A percentile compares a stretch with the other conserved stretches of the same genome.
Conservation (phyloP, 2,113 vertebrate genomes). For the Romanogobio albipinnatus region DNA sequence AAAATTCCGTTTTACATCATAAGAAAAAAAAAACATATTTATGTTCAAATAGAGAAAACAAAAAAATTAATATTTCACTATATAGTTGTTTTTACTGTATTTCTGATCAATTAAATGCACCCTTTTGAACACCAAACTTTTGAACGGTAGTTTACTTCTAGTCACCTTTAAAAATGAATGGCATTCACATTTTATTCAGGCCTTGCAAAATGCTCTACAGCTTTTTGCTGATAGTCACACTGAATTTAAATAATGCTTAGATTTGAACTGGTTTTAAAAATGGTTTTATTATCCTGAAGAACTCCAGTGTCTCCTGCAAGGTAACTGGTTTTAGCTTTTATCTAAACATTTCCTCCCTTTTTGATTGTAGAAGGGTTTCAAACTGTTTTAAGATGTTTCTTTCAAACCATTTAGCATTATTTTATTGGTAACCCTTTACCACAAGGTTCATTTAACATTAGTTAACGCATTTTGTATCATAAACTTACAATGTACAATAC, state of each 20-base stretch:
- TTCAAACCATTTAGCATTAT: background rate
- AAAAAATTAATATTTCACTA: background rate
- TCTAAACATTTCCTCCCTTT: background rate
- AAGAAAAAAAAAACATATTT: too few relatives aligned
- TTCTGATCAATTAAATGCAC: background rate
- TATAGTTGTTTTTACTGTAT: background rate
- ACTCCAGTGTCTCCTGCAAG: slow-evolving; percentile 34
- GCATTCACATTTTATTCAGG: slow-evolving; percentile 11
- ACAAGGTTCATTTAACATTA: background rate
- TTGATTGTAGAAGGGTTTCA: background rate
- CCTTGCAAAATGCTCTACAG: background rate
- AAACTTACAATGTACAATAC: background rate
- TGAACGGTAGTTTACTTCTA: background rate
- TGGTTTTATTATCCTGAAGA: slow-evolving; percentile 24
- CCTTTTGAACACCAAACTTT: background rate
- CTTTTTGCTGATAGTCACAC: background rate
- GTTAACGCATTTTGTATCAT: background rate
- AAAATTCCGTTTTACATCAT: too few relatives aligned
- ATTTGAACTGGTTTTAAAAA: slow-evolving; percentile 1
- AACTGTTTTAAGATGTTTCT: background rate
- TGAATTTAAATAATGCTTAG: slow-evolving; percentile 7
- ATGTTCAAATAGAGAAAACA: background rate
- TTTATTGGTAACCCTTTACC: background rate
- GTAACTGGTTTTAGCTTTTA: slow-evolving; percentile 12
- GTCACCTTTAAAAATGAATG: background rate